Conservation (phyloP, 2,797 vertebrate genomes). For the Cirrhinus molitorella region DNA sequence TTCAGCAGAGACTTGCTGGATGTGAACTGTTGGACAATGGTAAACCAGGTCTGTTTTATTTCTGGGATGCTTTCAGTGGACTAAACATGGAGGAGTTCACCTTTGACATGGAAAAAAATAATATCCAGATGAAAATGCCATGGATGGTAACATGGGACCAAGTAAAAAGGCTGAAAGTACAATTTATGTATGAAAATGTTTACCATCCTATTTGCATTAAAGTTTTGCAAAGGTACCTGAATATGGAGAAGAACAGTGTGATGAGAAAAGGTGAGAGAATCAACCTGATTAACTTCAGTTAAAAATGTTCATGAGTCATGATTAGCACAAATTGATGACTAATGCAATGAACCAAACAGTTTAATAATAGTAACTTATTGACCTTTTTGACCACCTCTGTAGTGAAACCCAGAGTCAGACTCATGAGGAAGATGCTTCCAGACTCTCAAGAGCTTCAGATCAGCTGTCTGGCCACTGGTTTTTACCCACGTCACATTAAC, state of each 20-base stretch:
- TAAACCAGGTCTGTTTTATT: constrained; percentile 16
- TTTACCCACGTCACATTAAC: no score
- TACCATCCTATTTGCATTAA: constrained; percentile 3
- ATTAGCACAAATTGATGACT: no score
- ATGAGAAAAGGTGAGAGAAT: constrained; percentile 8
- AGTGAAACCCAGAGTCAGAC: no score
- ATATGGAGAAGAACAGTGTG: background rate
- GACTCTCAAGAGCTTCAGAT: no score
- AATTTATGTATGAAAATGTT: background rate
- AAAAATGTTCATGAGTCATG: no score
- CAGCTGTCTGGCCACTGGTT: no score
- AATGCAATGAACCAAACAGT: no score
- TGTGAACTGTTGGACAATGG: constrained; percentile 29
- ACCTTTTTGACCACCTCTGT: no score
- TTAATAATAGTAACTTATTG: no score
- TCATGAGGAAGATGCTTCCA: no score
- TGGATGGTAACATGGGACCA: background rate
- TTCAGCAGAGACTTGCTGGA: constrained; percentile 19
- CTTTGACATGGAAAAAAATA: background rate
- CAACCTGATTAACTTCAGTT: background rate
- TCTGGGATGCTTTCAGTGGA: constrained; percentile 14
- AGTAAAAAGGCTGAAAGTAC: no score
- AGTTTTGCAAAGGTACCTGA: background rate
- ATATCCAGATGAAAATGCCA: background rate
- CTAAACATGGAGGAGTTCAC: background rate